These are phyloP conservation scores for Callosobruchus maculatus DNA, from an alignment of 2,888 invertebrate genomes.

Conservation along the genomic window DNA sequence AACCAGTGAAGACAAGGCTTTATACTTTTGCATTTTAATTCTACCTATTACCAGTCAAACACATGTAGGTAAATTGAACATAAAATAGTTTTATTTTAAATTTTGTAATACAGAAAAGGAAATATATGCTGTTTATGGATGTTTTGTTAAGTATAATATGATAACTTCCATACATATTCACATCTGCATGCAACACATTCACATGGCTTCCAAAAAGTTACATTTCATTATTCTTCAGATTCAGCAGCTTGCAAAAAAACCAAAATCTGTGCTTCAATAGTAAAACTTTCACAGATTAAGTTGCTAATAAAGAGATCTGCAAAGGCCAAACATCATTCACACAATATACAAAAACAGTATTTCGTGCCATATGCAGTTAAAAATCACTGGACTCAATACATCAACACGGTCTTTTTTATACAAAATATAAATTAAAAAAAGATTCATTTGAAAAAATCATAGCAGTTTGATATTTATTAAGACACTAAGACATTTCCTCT, in stretches of 20 bases:
- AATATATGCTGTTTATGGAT: background rate
- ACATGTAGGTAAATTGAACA: too few relatives aligned
- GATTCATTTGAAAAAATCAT: background rate
- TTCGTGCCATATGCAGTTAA: background rate
- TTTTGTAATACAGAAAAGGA: background rate
- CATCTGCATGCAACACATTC: too few relatives aligned
- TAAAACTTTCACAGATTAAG: background rate
- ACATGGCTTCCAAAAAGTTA: background rate
- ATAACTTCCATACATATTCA: background rate
- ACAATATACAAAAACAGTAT: background rate
- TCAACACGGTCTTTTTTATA: too few relatives aligned
- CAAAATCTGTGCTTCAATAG: background rate
- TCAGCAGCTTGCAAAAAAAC: background rate
- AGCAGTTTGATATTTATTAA: conserved; percentile 23
- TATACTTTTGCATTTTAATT: too few relatives aligned
- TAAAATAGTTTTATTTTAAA: background rate
- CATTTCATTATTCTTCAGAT: background rate
- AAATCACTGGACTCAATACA: background rate
- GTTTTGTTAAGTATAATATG: background rate
- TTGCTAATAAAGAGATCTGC: background rate
- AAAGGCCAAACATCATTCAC: background rate
- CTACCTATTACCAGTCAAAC: too few relatives aligned
- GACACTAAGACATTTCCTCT: conserved; percentile 49
- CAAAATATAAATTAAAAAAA: background rate
- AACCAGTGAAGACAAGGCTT: too few relatives aligned